Percentiles rank a stretch among this genome's conserved stretches.
Evolutionary conservation across 2,113 vertebrate species (phyloP).

Genomic region (Procapra przewalskii): DNA sequence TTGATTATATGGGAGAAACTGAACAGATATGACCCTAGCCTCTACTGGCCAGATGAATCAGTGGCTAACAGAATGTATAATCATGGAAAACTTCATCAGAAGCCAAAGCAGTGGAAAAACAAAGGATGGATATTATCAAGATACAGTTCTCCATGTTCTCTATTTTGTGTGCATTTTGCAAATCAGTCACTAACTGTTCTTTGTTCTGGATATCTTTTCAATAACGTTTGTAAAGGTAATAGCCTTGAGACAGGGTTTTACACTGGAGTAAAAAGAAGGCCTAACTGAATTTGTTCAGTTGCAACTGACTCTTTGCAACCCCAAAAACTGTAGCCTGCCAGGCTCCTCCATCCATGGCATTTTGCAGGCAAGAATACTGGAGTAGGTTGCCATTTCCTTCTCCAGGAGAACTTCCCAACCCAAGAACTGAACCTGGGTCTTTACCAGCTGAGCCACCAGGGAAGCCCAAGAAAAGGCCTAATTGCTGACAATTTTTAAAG

Average conservation of each 20-base stretch:
- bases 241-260: not conserved
- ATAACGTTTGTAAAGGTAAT: not conserved
- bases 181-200: not conserved
- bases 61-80: not conserved
- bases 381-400: not conserved
- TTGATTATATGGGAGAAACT: not conserved
- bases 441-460: not conserved
- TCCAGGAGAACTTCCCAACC: not conserved
- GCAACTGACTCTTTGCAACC: not conserved
- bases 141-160: not conserved
- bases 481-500: not conserved
- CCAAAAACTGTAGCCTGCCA: not conserved
- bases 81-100: not conserved
- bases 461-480: fast-evolving
- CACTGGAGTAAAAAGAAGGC: not conserved
- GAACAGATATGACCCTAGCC: not conserved
- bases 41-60: not conserved
- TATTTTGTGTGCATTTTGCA: not conserved
- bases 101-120: not conserved
- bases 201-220: not conserved
- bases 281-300: not conserved
- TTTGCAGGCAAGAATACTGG: not conserved
- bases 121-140: not conserved
- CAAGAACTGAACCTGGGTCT: not conserved
- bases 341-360: not conserved